phyloP scores from a whole-genome alignment of 2,113 vertebrate genomes.

The Ovibos moschatus region DNA sequence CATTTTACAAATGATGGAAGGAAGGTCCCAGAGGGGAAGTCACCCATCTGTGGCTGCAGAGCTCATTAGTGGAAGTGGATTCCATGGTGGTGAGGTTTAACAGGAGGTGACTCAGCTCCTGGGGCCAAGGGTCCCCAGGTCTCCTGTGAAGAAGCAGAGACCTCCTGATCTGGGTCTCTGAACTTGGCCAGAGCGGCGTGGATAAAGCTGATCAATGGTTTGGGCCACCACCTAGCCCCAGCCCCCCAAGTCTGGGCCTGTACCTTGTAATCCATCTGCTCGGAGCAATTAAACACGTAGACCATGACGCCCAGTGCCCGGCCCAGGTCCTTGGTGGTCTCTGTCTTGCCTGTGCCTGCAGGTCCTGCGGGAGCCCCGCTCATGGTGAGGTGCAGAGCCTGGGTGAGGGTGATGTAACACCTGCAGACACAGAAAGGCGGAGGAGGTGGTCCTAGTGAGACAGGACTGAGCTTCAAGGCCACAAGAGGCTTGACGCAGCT shows the following conservation, averaged over 20 bases:
- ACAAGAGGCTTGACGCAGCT: background rate
- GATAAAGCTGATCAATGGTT: background rate
- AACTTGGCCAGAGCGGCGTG: rapidly evolving
- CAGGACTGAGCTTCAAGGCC: background rate
- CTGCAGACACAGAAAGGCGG: conserved; percentile 72
- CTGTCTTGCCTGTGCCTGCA: conserved; percentile 96
- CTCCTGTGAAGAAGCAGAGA: background rate
- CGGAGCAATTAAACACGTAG: conserved; percentile 98
- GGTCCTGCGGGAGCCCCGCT: conserved; percentile 94
- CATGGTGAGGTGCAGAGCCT: conserved; percentile 96
- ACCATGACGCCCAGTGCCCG: conserved; percentile 95
- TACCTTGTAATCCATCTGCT: conserved; percentile 99
- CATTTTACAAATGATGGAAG: background rate
- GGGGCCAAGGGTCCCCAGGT: background rate
- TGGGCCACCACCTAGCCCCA: background rate
- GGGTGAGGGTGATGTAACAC: conserved; percentile 97
- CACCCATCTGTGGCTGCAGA: background rate
- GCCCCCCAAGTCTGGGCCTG: rapidly evolving
- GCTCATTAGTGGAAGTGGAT: background rate
- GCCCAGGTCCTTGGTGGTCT: conserved; percentile 97
- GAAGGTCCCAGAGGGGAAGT: background rate
- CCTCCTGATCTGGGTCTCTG: background rate
- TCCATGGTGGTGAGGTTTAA: background rate
- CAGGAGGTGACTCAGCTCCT: background rate
- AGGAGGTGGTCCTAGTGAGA: background rate